Percentiles rank a stretch among this genome's conserved stretches.
phyloP scores from a whole-genome alignment of 2,797 vertebrate genomes.

The Coilia nasus region DNA sequence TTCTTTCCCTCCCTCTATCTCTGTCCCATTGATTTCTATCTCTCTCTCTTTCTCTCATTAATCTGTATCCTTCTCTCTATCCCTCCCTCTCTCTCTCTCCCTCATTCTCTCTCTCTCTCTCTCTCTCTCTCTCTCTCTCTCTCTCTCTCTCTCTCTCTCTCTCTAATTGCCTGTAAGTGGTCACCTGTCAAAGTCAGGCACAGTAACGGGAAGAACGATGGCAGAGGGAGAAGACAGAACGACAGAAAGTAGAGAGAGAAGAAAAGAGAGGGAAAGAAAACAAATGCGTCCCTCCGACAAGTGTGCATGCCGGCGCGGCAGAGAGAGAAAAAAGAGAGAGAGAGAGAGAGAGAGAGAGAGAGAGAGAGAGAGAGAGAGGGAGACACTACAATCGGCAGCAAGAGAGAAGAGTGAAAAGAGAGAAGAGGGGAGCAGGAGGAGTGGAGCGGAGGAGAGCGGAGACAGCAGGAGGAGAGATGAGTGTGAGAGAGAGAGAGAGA shows the following conservation, averaged over 20 bases:
- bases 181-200: slow-evolving; percentile 73
- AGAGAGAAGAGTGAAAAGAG: not conserved
- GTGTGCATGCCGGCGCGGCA: slow-evolving; percentile 43
- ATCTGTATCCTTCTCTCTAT: not conserved
- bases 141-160: not conserved
- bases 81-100: not conserved
- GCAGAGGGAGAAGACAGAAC: not conserved
- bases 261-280: not conserved
- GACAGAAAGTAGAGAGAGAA: not conserved
- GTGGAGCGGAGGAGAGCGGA: not conserved
- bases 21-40: no score
- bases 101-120: not conserved
- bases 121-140: not conserved
- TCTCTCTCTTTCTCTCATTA: no score
- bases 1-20: not conserved
- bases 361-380: slow-evolving; percentile 27
- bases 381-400: no score
- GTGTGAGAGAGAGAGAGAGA: not conserved
- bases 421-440: not conserved
- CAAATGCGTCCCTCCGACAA: slow-evolving; percentile 53
- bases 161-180: not conserved
- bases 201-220: slow-evolving; percentile 60
- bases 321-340: slow-evolving; percentile 25
- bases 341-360: slow-evolving; percentile 30
- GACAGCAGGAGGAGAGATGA: no score